Percentiles rank a stretch among this genome's conserved stretches.
Conservation (phyloP, 2,888 invertebrate genomes). For the Drosophila nr. medialis region DNA sequence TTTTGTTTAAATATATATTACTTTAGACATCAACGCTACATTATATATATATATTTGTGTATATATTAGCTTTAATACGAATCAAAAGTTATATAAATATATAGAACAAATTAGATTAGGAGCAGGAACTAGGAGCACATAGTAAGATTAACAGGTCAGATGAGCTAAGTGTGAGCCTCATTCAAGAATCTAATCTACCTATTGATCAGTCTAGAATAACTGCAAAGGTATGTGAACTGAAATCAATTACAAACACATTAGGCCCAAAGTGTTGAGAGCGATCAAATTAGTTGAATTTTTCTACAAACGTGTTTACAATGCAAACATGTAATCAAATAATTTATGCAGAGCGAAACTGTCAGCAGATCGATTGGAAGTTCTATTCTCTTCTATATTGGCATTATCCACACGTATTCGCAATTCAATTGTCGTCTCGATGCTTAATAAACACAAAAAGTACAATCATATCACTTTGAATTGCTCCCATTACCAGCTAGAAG, state of each 20-base stretch:
- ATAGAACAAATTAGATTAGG: neutral
- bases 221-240: conserved; percentile 37
- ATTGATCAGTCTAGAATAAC: conserved; percentile 5
- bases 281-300: conserved; percentile 11
- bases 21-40: no score
- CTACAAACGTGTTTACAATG: conserved; percentile 37
- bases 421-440: conserved; percentile 22
- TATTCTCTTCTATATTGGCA: conserved; percentile 26
- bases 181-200: conserved; percentile 35
- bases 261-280: neutral
- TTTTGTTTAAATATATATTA: no score
- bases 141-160: conserved; percentile 7
- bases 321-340: conserved; percentile 7
- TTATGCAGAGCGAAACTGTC: conserved; percentile 2
- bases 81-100: neutral
- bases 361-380: conserved; percentile 15
- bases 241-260: conserved; percentile 22
- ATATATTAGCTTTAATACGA: no score
- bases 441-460: neutral
- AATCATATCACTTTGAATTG: conserved; percentile 19
- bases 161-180: conserved; percentile 2
- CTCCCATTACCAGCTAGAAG: conserved; percentile 6
- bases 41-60: no score
- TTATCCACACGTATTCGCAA: conserved; percentile 46
- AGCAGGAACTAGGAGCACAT: neutral